Conservation (phyloP, 2,888 invertebrate genomes). For the Globia sparganii region DNA sequence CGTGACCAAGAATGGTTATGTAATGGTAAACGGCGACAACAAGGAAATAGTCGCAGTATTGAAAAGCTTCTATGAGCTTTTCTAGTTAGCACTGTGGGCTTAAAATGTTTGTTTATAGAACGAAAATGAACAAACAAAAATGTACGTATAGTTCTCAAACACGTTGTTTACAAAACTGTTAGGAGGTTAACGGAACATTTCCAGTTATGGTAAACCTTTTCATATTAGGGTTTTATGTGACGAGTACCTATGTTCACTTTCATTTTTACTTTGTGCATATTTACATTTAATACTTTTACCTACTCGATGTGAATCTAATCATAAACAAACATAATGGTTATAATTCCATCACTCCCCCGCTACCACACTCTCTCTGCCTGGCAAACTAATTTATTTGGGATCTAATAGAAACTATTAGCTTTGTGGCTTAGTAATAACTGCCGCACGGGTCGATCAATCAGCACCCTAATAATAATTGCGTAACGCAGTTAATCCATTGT, state of each 20-base stretch:
- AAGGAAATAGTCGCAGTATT: not conserved
- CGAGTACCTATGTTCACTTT: not conserved
- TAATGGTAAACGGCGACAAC: not conserved
- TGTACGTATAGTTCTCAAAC: not conserved
- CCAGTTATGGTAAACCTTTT: not conserved
- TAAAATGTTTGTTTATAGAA: not conserved
- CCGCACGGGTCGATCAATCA: too few relatives aligned
- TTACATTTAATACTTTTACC: not conserved
- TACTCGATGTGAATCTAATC: not conserved
- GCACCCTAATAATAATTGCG: too few relatives aligned
- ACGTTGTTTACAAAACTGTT: not conserved
- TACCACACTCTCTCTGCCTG: not conserved
- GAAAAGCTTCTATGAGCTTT: not conserved
- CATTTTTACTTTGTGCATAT: not conserved
- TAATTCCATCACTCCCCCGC: not conserved
- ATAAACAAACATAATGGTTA: not conserved
- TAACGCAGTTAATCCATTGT: too few relatives aligned
- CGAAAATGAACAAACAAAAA: slow-evolving; percentile 1
- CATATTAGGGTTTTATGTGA: not conserved
- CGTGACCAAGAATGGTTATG: not conserved
- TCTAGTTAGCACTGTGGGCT: not conserved
- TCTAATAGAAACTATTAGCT: not conserved
- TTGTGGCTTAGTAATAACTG: too few relatives aligned
- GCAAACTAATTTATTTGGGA: not conserved
- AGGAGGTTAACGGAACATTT: not conserved